phyloP scores from a whole-genome alignment of 35 echinoderm and acorn worm genomes.

The Acanthaster planci region DNA sequence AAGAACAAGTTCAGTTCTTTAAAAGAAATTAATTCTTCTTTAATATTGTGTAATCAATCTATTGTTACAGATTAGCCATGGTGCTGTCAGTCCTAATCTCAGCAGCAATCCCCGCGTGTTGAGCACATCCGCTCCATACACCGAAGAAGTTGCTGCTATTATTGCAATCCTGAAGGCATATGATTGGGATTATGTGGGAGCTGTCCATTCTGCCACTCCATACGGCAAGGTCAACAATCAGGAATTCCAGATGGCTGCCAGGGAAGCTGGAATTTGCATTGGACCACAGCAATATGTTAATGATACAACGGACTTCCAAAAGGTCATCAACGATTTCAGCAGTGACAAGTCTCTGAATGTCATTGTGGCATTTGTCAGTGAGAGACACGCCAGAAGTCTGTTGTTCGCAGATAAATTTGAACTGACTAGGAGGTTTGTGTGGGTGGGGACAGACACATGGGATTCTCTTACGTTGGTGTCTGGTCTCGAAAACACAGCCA shows the following conservation, averaged over 20 bases:
- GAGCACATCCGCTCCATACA: constrained; percentile 28
- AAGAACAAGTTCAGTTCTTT: no score
- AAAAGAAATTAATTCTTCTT: no score
- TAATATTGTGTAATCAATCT: no score
- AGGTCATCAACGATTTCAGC: neutral
- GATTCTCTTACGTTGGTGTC: neutral
- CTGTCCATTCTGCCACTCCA: constrained; percentile 33
- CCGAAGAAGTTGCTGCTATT: constrained; percentile 17
- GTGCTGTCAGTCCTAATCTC: neutral
- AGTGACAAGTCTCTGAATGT: neutral
- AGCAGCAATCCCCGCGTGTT: neutral
- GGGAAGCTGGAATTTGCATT: constrained; percentile 22
- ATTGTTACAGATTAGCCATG: constrained; percentile 1
- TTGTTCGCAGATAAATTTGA: neutral
- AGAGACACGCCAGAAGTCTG: neutral
- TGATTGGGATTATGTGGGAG: constrained; percentile 40
- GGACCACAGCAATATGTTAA: constrained; percentile 1
- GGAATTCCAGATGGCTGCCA: constrained; percentile 17
- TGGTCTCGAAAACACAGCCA: constrained; percentile 5
- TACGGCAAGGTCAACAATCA: constrained; percentile 9
- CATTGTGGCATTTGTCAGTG: constrained; percentile 28
- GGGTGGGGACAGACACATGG: constrained; percentile 38
- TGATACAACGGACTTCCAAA: neutral
- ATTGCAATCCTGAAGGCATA: neutral
- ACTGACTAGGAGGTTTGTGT: neutral